Conservation (phyloP, 2,888 invertebrate species). For the Entomobrya proxima region DNA sequence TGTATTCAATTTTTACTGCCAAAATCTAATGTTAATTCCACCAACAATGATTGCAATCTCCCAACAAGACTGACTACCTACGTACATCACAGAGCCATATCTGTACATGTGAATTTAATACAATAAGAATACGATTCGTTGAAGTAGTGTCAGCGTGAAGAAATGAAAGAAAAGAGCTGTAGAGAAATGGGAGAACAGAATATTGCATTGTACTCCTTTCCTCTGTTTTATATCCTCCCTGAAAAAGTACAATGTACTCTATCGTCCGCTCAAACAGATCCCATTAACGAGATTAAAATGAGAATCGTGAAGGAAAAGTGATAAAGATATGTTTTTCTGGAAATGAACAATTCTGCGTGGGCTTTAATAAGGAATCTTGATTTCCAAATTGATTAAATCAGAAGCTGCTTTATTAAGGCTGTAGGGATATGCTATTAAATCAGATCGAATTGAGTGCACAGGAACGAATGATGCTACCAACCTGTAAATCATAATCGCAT, state of each 20-base stretch:
- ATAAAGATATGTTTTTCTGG: conserved; percentile 55
- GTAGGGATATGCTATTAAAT: not conserved
- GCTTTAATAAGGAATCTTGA: conserved; percentile 41
- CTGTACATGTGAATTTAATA: conserved; percentile 8
- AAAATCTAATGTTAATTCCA: conserved; percentile 59
- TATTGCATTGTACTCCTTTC: not conserved
- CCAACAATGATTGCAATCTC: conserved; percentile 58
- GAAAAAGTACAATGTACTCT: conserved; percentile 41
- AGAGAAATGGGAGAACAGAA: conserved; percentile 1
- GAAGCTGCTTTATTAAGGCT: no score
- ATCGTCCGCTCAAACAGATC: conserved; percentile 33
- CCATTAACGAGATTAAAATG: conserved; percentile 59
- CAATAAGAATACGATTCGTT: not conserved
- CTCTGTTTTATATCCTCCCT: not conserved
- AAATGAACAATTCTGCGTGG: conserved; percentile 55
- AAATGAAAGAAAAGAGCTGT: conserved; percentile 7
- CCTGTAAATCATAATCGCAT: not conserved
- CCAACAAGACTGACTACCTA: conserved; percentile 43
- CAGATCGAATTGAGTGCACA: not conserved
- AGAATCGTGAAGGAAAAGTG: not conserved
- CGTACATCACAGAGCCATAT: conserved; percentile 11
- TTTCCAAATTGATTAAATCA: conserved; percentile 55
- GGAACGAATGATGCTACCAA: not conserved
- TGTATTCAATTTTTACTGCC: conserved; percentile 54
- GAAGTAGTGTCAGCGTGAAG: not conserved